Conservation (phyloP, 2,888 invertebrate genomes). For the Tipula lateralis region DNA sequence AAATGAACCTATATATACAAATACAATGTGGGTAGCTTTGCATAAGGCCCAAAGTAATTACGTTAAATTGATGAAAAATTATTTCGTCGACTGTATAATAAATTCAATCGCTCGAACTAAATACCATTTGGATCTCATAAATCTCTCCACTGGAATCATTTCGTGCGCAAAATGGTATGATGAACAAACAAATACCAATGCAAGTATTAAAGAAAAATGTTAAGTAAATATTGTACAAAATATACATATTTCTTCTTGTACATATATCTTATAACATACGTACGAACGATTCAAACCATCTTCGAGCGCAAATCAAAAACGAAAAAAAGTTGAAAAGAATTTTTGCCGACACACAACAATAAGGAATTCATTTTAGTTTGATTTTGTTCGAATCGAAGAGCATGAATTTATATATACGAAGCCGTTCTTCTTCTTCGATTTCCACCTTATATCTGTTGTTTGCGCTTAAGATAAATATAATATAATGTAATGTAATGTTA, state of each 20-base stretch:
- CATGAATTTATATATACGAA: not conserved
- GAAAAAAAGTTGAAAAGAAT: not conserved
- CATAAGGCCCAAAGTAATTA: not conserved
- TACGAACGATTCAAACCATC: not conserved
- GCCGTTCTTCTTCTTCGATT: not conserved
- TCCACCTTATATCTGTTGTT: not conserved
- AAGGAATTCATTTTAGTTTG: constrained; percentile 8
- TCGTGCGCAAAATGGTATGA: constrained; percentile 26
- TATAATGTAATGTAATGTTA: not conserved
- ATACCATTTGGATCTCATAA: constrained; percentile 26
- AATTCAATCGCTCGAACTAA: not conserved
- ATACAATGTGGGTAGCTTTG: not conserved
- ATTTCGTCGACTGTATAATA: not conserved
- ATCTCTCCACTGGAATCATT: constrained; percentile 30
- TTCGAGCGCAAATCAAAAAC: not conserved
- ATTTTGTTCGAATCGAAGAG: not conserved
- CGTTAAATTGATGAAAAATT: not conserved
- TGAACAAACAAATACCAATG: constrained; percentile 3
- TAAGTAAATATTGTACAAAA: not conserved
- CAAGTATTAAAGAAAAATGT: not conserved
- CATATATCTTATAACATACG: not conserved
- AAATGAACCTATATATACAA: not conserved
- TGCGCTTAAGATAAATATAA: not conserved
- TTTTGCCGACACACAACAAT: not conserved
- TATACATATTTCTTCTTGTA: not conserved